Conservation (phyloP, 2,113 vertebrate genomes). For the Upupa epops region DNA sequence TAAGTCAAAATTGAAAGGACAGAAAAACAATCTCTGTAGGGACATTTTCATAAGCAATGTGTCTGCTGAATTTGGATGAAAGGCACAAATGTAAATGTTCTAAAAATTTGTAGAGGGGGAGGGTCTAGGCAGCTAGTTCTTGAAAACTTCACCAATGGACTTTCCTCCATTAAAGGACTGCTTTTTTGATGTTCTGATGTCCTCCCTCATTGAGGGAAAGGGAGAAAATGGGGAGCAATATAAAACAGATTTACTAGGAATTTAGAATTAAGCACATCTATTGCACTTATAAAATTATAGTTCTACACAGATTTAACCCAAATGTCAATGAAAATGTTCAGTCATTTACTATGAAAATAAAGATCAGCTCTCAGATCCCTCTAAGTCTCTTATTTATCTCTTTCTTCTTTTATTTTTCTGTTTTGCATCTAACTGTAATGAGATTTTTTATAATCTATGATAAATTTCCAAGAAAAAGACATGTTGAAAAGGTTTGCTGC, state of each 20-base stretch:
- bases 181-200: neutral
- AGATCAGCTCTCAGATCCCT: neutral
- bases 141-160: neutral
- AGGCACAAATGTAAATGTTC: neutral
- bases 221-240: neutral
- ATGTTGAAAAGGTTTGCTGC: neutral
- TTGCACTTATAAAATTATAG: neutral
- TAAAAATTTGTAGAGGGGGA: neutral
- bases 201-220: neutral
- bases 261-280: neutral
- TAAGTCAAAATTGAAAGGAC: neutral
- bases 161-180: neutral
- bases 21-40: neutral
- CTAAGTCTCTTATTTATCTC: neutral
- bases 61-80: neutral
- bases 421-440: neutral
- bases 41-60: neutral
- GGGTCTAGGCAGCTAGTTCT: neutral
- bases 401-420: neutral
- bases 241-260: neutral
- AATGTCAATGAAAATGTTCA: neutral
- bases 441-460: neutral
- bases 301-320: neutral
- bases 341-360: neutral
- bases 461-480: neutral